These are phyloP conservation scores for Drosophila neonasuta DNA, from an alignment of 2,888 invertebrate species.

Conservation along the genomic window DNA sequence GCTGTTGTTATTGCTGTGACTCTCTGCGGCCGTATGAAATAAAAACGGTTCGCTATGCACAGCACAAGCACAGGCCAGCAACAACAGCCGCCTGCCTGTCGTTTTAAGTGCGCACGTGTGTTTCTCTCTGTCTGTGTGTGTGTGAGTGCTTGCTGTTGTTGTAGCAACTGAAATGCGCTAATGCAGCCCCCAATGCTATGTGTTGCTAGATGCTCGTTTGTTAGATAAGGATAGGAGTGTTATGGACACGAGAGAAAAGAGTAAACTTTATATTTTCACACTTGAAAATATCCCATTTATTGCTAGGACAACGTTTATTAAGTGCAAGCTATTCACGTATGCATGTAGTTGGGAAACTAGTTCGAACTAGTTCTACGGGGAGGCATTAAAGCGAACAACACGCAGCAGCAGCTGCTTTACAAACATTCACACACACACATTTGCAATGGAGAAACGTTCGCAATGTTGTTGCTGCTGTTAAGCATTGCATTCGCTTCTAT, in stretches of 20 bases:
- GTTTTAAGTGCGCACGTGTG: slow-evolving; percentile 9
- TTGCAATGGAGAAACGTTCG: slow-evolving; percentile 22
- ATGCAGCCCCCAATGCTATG: slow-evolving; percentile 29
- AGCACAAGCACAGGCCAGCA: slow-evolving; percentile 28
- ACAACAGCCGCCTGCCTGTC: slow-evolving; percentile 38
- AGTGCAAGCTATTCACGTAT: slow-evolving; percentile 12
- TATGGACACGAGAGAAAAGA: background rate
- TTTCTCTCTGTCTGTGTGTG: background rate
- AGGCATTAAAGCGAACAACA: slow-evolving; percentile 35
- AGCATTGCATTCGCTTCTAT: slow-evolving; percentile 60
- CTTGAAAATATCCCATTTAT: slow-evolving; percentile 7
- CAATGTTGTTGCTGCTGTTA: slow-evolving; percentile 28
- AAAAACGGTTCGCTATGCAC: slow-evolving; percentile 79
- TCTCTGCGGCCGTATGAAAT: slow-evolving; percentile 76
- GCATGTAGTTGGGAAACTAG: slow-evolving; percentile 24
- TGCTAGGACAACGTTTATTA: slow-evolving; percentile 36
- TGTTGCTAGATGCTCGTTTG: slow-evolving; percentile 12
- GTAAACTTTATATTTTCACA: background rate
- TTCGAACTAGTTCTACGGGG: slow-evolving; percentile 48
- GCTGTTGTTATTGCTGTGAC: slow-evolving; percentile 31
- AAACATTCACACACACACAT: slow-evolving; percentile 3
- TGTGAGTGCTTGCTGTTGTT: slow-evolving; percentile 32
- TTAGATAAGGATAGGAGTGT: slow-evolving; percentile 36
- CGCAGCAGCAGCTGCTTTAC: slow-evolving; percentile 43
- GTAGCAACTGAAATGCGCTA: slow-evolving; percentile 42